Percentiles rank a stretch among this genome's conserved stretches.
Conservation (phyloP, 1,140 invertebrate species). For the Subanguina moxae region DNA sequence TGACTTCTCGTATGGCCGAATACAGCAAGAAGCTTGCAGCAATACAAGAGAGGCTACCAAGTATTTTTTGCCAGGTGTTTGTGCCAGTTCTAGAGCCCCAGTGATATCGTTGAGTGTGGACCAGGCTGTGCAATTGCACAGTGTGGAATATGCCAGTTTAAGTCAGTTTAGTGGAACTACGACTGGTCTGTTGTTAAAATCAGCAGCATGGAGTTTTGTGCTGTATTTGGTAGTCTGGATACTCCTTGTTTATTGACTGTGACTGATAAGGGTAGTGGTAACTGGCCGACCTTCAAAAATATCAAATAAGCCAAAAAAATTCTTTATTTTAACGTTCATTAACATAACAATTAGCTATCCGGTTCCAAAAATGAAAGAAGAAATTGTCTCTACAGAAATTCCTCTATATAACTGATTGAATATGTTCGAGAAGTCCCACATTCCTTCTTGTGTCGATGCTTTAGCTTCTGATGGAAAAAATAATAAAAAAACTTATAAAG, state of each 20-base stretch:
- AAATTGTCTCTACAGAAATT: no score
- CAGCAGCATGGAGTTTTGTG: conserved; percentile 5
- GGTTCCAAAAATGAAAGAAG: no score
- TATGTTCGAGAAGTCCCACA: no score
- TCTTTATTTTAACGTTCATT: no score
- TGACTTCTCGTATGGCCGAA: conserved; percentile 27
- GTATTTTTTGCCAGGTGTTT: conserved; percentile 29
- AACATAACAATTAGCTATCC: no score
- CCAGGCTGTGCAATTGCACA: conserved; percentile 28
- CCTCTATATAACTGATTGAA: no score
- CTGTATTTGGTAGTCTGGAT: conserved; percentile 20
- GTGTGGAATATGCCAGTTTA: conserved; percentile 4
- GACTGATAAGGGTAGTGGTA: no score
- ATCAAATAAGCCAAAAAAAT: no score
- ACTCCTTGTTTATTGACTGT: conserved; percentile 5
- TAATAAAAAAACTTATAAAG: no score
- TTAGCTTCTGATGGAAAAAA: no score
- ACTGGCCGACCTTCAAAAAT: no score
- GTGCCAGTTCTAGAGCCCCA: conserved; percentile 14
- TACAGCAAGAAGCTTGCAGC: neutral
- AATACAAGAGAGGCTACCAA: conserved; percentile 10
- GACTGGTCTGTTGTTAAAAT: conserved; percentile 4
- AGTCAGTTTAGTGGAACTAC: neutral
- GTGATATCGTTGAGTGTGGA: conserved; percentile 29
- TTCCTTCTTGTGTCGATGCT: no score